Evolutionary conservation across 2,797 vertebrate genomes (phyloP).

Genomic region (Simalia tracyae): DNA sequence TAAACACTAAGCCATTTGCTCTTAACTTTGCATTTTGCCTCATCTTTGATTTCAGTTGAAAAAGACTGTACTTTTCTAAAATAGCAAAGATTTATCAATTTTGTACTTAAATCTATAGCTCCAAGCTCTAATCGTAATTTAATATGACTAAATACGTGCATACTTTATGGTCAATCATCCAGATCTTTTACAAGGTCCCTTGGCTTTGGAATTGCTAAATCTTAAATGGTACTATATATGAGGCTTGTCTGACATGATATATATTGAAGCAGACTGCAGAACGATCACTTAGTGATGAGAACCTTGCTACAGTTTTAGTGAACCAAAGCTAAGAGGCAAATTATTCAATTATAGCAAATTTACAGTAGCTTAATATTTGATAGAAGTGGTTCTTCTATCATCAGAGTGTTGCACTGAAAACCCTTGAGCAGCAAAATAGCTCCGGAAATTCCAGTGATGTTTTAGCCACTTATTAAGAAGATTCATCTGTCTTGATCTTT

Average conservation of each 20-base stretch:
- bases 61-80: conserved; percentile 61
- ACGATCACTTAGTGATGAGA: conserved; percentile 74
- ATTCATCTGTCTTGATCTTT: conserved; percentile 72
- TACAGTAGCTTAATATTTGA: conserved; percentile 82
- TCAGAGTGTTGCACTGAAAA: conserved; percentile 74
- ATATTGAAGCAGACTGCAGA: conserved; percentile 76
- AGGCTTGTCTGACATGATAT: conserved; percentile 75
- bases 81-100: conserved; percentile 66
- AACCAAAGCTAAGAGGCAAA: conserved; percentile 82
- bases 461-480: conserved; percentile 77
- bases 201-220: conserved; percentile 73
- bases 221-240: conserved; percentile 68
- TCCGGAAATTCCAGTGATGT: conserved; percentile 69
- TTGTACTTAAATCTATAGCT: conserved; percentile 71
- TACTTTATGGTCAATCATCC: conserved; percentile 77
- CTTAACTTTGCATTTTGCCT: neutral
- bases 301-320: conserved; percentile 75
- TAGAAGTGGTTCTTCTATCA: conserved; percentile 79
- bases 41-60: conserved; percentile 33
- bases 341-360: conserved; percentile 83
- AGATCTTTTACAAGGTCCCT: conserved; percentile 75
- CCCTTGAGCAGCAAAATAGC: conserved; percentile 71
- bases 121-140: conserved; percentile 72
- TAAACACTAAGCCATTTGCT: neutral
- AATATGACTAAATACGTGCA: conserved; percentile 79